These are phyloP conservation scores for Platycnemis pennipes DNA, from an alignment of 2,888 invertebrate genomes.

Conservation along the genomic window DNA sequence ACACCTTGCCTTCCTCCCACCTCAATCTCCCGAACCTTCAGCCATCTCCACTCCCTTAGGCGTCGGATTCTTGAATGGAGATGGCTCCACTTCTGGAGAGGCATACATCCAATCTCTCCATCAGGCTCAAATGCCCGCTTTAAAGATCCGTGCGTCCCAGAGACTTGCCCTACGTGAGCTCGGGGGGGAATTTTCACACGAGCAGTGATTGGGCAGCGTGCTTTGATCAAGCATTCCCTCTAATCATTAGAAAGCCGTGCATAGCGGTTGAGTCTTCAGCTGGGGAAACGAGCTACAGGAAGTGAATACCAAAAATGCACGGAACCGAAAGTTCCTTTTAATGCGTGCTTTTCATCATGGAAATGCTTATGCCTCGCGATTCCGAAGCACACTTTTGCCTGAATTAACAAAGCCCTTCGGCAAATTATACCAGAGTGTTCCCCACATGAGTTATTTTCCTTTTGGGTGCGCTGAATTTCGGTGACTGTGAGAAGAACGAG, in stretches of 20 bases:
- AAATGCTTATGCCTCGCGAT: not conserved
- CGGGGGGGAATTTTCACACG: no score
- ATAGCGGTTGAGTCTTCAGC: not conserved
- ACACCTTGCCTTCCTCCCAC: not conserved
- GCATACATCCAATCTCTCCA: not conserved
- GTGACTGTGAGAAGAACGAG: no score
- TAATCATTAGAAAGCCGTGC: not conserved
- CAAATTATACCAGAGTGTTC: not conserved
- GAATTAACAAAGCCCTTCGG: not conserved
- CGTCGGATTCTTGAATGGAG: not conserved
- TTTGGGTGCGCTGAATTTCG: no score
- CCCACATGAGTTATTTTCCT: no score
- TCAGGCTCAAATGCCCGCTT: not conserved
- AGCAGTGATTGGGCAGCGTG: not conserved
- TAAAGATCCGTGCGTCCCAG: not conserved
- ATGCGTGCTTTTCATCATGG: not conserved
- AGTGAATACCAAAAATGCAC: not conserved
- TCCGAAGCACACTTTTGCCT: not conserved
- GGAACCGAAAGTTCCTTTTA: not conserved
- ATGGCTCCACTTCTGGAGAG: not conserved
- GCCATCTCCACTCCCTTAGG: not conserved
- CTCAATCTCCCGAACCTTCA: not conserved
- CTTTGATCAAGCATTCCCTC: not conserved
- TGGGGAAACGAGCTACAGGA: not conserved
- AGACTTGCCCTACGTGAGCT: not conserved